Evolutionary conservation across 2,888 invertebrate species (phyloP).

Genomic region (Cryptophagus acutangulus): DNA sequence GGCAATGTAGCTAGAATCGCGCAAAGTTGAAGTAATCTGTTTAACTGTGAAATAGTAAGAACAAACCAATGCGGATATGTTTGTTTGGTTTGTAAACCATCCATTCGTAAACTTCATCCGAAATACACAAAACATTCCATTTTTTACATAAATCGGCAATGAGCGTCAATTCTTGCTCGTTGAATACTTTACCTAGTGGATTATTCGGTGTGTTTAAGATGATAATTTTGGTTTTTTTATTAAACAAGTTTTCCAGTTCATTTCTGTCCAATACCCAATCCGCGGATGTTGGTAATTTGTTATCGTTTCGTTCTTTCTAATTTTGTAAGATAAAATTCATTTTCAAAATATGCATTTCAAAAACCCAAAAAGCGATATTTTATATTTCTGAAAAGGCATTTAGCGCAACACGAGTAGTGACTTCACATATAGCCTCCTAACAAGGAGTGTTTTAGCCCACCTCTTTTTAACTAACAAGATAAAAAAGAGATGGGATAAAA

Average conservation of each 20-base stretch:
- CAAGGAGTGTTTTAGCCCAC: no score
- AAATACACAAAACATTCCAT: slow-evolving; percentile 84
- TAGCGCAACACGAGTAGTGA: no score
- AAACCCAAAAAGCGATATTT: no score
- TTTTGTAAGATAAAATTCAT: no score
- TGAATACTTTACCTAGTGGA: slow-evolving; percentile 90
- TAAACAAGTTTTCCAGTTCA: slow-evolving; percentile 78
- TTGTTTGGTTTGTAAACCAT: slow-evolving; percentile 77
- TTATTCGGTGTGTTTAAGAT: slow-evolving; percentile 98
- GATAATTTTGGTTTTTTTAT: slow-evolving; percentile 84
- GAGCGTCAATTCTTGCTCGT: slow-evolving; percentile 60
- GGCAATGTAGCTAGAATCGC: slow-evolving; percentile 71
- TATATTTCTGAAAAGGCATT: no score
- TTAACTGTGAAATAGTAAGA: no score
- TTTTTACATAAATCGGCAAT: slow-evolving; percentile 89
- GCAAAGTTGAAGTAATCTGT: background rate
- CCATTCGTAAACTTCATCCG: slow-evolving; percentile 99
- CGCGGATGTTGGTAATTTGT: background rate
- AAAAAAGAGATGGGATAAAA: no score
- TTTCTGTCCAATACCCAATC: slow-evolving; percentile 86
- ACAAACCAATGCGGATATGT: slow-evolving; percentile 83
- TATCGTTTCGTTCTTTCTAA: background rate
- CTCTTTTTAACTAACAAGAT: no score
- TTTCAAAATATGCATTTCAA: no score
- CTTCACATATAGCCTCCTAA: no score